Conservation (phyloP, 1,140 invertebrate species). For the Amphibalanus amphitrite region DNA sequence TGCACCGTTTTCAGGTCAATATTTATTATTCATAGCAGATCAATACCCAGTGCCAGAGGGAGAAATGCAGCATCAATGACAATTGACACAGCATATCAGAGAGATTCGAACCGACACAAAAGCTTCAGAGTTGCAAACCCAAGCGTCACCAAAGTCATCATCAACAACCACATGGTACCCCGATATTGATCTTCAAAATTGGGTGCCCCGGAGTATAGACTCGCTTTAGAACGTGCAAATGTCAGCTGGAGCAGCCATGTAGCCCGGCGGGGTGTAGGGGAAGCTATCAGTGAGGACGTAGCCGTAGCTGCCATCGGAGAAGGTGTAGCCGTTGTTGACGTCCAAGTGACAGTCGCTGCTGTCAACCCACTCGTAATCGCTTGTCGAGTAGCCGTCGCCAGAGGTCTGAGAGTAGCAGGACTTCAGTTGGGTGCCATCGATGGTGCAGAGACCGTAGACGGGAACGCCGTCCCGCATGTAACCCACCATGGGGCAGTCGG, state of each 20-base stretch:
- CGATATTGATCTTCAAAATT: too few species aligned
- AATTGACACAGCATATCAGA: too few species aligned
- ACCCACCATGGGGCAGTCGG: slow-evolving; percentile 6
- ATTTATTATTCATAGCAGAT: too few species aligned
- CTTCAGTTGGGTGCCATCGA: background rate
- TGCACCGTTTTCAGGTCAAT: too few species aligned
- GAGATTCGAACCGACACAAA: too few species aligned
- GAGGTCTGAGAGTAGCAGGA: slow-evolving; percentile 4
- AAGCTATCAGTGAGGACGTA: slow-evolving; percentile 10
- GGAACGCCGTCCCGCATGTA: slow-evolving; percentile 9
- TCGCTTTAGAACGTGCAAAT: background rate
- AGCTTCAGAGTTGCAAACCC: too few species aligned
- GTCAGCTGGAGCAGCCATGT: background rate
- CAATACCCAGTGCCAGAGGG: too few species aligned
- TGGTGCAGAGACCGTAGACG: slow-evolving; percentile 7
- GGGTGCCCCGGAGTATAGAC: too few species aligned
- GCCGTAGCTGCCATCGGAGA: slow-evolving; percentile 8
- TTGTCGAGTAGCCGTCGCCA: slow-evolving; percentile 4
- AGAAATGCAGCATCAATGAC: too few species aligned
- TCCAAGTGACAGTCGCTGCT: slow-evolving; percentile 6
- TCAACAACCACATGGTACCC: too few species aligned
- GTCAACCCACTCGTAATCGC: background rate
- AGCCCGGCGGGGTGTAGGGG: slow-evolving; percentile 8
- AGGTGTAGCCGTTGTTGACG: slow-evolving; percentile 9
- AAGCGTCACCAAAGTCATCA: too few species aligned